Evolutionary conservation across 2,888 invertebrate species (phyloP).

Genomic region (Eupithecia subumbrata): DNA sequence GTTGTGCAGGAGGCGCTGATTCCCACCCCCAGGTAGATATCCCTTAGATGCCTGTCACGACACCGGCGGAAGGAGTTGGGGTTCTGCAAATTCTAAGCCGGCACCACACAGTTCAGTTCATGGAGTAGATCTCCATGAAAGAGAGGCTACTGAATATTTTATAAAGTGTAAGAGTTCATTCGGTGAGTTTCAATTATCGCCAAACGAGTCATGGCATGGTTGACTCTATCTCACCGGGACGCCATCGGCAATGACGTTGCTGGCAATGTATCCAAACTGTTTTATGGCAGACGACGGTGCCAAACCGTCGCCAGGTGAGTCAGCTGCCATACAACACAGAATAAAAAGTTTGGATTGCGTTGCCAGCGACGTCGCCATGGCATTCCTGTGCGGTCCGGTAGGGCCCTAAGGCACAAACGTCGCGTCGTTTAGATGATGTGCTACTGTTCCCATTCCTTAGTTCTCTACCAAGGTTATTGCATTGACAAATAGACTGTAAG

Average conservation of each 20-base stretch:
- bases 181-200: neutral
- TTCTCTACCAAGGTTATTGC: neutral
- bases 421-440: neutral
- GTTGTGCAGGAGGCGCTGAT: too few relatives aligned
- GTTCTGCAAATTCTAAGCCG: neutral
- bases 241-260: too few relatives aligned
- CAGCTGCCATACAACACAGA: too few relatives aligned
- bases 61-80: neutral
- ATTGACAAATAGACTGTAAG: neutral
- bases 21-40: too few relatives aligned
- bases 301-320: too few relatives aligned
- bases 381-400: too few relatives aligned
- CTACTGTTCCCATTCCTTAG: neutral
- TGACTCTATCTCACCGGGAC: too few relatives aligned
- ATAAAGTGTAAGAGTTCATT: neutral
- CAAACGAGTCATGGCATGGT: neutral
- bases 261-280: too few relatives aligned
- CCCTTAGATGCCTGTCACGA: neutral
- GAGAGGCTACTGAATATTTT: neutral
- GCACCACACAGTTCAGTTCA: neutral
- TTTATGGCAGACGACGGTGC: too few relatives aligned
- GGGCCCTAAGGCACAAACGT: neutral
- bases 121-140: neutral
- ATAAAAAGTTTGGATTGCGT: too few relatives aligned
- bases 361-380: too few relatives aligned